Base-by-base conservation (phyloP, 2,797 vertebrate species). In the Erethizon dorsatum region DNA sequence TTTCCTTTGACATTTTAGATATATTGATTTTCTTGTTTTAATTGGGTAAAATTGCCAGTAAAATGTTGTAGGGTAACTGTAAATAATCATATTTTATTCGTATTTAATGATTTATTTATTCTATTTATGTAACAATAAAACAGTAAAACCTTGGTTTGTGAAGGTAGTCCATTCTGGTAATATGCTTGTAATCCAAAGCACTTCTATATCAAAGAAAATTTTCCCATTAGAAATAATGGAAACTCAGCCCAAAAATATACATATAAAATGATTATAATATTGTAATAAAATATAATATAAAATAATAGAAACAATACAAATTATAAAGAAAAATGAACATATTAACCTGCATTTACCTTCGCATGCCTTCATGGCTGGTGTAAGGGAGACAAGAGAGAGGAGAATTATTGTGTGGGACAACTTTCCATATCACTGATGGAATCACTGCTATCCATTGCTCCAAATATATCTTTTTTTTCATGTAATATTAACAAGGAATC, bases 1-100 rank as follows among this genome's bases (percentile, higher is more conserved):
- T 6, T 94, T 88, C 12, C 10, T 88, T 59, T 24, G 61, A 22
- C 11, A 22, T 69, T 82, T 67, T 83, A 78, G 8, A 78, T 78
- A 69, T 91, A 61, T 91, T 31, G 0, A 61, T 69, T 83, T 96
- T 65, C 37, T 54, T 82, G 47, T n/a, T 15, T 78, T 88, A 91
- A 65, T 77, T 90, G 41, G 2, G 1, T 65, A 28, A 1, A 69
- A 6, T 18, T 91, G 28, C 11, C 28, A 86, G 28, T 73, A 73
- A 71, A 86, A 83, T 56, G 6, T 92, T 54, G 75, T 73, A 95
- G 1, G n/a, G 9, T 65, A 79, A 83, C 37, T 73, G 41, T 52
- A 78, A 56, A 33, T 73, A 69, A 84, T 24, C 24, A 88, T 56
- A 28, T 22, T 80, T 56, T 7, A 84, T 59, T 83, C 6, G 93